Evolutionary conservation across 2,797 vertebrate genomes (phyloP).

Genomic region (Sylvia borin): DNA sequence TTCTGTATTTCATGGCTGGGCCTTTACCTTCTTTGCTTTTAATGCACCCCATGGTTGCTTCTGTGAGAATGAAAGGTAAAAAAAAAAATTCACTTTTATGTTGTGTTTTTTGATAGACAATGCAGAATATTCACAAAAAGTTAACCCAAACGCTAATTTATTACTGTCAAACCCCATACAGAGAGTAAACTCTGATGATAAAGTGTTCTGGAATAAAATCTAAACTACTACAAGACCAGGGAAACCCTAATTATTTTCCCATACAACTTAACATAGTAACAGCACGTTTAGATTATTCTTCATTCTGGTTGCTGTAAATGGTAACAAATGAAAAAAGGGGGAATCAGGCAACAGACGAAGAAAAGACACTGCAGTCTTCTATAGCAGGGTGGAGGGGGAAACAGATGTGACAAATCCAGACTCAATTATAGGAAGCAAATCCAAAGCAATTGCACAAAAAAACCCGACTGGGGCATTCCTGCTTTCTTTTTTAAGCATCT

Average conservation of each 20-base stretch:
- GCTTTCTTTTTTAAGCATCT: background rate
- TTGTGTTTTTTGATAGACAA: background rate
- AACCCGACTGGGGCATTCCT: accelerated
- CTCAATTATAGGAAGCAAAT: background rate
- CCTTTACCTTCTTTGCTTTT: constrained; percentile 96
- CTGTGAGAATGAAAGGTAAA: constrained; percentile 29
- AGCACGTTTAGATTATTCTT: background rate
- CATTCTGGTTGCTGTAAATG: background rate
- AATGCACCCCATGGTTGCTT: constrained; percentile 90
- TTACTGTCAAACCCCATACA: background rate
- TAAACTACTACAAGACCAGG: background rate
- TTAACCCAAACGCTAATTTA: background rate
- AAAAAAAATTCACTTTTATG: background rate
- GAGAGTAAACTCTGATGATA: background rate
- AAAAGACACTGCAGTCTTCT: background rate
- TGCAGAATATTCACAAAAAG: background rate
- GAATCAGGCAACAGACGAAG: background rate
- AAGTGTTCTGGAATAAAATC: background rate
- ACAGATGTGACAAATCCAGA: background rate
- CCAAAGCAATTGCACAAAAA: background rate
- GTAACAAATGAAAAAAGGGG: background rate
- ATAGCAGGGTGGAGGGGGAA: background rate
- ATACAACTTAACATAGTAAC: background rate
- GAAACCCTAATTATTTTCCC: background rate
- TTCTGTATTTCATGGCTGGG: constrained; percentile 86